Evolutionary conservation across 2,113 vertebrate genomes (phyloP).

Genomic region (Typhlomys cinereus): DNA sequence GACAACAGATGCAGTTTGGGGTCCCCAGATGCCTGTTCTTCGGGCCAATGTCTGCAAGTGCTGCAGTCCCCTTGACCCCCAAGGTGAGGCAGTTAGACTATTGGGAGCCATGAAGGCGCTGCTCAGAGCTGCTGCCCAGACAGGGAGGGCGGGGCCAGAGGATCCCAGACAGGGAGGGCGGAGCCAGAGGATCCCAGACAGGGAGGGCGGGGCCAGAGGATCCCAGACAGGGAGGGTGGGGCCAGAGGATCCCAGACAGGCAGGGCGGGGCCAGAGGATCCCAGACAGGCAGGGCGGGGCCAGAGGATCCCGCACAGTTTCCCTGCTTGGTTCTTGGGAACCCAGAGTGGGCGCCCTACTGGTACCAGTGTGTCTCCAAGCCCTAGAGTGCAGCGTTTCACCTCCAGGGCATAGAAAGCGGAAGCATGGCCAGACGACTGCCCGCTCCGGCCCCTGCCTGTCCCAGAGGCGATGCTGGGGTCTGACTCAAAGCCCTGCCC

Average conservation of each 20-base stretch:
- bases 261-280: not conserved
- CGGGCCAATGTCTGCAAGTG: not conserved
- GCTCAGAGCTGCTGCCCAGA: rapidly evolving
- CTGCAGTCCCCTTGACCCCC: too few species aligned
- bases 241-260: too few species aligned
- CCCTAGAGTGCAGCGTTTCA: rapidly evolving
- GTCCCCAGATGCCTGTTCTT: not conserved
- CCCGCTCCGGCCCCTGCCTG: rapidly evolving
- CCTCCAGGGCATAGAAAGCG: rapidly evolving
- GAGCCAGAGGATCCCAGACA: too few species aligned
- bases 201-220: too few species aligned
- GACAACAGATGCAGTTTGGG: rapidly evolving
- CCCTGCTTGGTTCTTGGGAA: rapidly evolving
- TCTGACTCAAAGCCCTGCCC: rapidly evolving
- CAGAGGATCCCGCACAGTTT: not conserved
- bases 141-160: too few species aligned
- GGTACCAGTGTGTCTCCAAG: rapidly evolving
- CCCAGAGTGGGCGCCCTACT: not conserved
- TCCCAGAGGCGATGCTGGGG: not conserved
- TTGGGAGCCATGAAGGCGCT: not conserved
- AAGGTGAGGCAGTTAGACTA: not conserved
- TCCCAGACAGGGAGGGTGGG: too few species aligned
- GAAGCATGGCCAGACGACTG: too few species aligned
- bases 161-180: too few species aligned
- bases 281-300: not conserved